Percentiles rank a stretch among this genome's conserved stretches.
Evolutionary conservation across 2,888 invertebrate species (phyloP).

Genomic region (Meghimatium bilineatum): DNA sequence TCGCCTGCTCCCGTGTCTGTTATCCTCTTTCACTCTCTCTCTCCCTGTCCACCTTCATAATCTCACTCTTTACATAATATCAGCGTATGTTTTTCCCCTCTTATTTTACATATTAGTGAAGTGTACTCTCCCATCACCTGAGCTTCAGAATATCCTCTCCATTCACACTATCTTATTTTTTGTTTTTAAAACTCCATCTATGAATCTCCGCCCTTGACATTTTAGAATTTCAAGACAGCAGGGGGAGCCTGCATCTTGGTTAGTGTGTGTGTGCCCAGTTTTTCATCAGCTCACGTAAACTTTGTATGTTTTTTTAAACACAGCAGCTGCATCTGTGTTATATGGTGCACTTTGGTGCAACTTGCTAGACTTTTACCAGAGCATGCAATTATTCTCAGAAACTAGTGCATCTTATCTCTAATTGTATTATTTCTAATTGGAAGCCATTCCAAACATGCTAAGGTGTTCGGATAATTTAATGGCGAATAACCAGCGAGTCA

Average conservation of each 20-base stretch:
- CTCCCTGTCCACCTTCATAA: neutral
- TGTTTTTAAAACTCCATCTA: neutral
- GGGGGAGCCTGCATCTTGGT: neutral
- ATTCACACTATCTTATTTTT: neutral
- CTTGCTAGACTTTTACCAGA: no score
- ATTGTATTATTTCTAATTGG: no score
- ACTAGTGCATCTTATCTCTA: no score
- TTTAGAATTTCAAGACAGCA: neutral
- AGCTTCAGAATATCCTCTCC: neutral
- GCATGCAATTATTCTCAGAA: no score
- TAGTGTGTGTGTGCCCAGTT: neutral
- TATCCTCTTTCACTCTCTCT: neutral
- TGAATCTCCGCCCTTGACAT: neutral
- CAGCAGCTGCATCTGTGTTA: no score
- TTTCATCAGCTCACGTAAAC: neutral
- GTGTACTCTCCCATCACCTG: neutral
- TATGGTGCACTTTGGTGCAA: no score
- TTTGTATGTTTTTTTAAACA: neutral
- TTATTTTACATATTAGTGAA: slow-evolving; percentile 1
- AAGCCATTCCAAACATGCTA: no score
- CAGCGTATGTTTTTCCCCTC: no score
- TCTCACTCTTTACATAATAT: no score
- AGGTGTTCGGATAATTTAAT: no score
- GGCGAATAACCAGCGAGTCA: no score
- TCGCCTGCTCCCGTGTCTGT: neutral